A percentile compares a stretch with the other conserved stretches of the same genome.
Conservation (phyloP, 2,113 vertebrate genomes). For the Sterrhoptilus dennistouni region DNA sequence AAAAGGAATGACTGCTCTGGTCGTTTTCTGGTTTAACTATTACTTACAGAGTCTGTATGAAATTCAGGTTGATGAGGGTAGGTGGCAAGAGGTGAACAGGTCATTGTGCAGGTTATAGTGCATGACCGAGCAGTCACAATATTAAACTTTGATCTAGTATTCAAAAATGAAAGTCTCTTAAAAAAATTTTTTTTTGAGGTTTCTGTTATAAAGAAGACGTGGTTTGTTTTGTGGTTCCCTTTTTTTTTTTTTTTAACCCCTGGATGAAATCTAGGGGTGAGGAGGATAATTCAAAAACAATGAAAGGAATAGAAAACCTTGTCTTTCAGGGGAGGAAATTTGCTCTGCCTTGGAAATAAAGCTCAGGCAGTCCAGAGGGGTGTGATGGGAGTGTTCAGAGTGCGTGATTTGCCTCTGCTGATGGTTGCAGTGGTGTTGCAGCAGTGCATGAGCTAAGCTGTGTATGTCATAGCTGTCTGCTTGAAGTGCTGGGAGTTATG, state of each 20-base stretch:
- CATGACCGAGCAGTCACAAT: background rate
- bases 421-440: constrained; percentile 4
- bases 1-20: background rate
- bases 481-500: background rate
- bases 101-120: background rate
- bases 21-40: background rate
- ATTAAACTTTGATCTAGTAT: background rate
- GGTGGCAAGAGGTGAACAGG: background rate
- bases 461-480: constrained; percentile 10
- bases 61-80: background rate
- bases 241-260: background rate
- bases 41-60: background rate
- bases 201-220: background rate
- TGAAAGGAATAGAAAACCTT: background rate
- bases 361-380: background rate
- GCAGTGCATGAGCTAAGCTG: constrained; percentile 27
- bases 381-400: background rate
- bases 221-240: background rate
- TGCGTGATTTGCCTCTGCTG: background rate
- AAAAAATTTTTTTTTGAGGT: background rate
- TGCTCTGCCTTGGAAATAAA: background rate
- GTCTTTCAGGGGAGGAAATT: background rate
- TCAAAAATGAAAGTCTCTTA: background rate
- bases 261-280: background rate
- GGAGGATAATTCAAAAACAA: background rate